Conservation (phyloP, 2,888 invertebrate genomes). For the Drosophila kokeensis region DNA sequence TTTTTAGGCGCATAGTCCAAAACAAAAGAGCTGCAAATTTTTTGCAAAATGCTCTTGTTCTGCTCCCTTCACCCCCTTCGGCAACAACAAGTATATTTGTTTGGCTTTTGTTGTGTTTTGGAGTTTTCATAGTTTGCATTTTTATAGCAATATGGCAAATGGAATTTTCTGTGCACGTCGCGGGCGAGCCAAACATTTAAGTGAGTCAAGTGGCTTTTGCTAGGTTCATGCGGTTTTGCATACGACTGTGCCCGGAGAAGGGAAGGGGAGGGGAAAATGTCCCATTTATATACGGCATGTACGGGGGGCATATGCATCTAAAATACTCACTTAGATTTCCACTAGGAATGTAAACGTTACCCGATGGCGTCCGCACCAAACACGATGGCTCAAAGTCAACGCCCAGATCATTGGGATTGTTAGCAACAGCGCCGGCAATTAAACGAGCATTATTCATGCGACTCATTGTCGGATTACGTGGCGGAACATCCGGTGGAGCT, state of each 20-base stretch:
- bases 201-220: slow-evolving; percentile 71
- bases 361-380: slow-evolving; percentile 95
- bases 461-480: slow-evolving; percentile 95
- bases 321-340: slow-evolving; percentile 88
- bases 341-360: slow-evolving; percentile 97
- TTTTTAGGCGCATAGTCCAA: slow-evolving; percentile 69
- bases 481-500: slow-evolving; percentile 95
- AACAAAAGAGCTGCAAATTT: slow-evolving; percentile 73
- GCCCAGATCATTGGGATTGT: slow-evolving; percentile 90
- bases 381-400: slow-evolving; percentile 95
- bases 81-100: slow-evolving; percentile 2
- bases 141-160: slow-evolving; percentile 76
- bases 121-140: slow-evolving; percentile 55
- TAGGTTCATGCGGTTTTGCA: slow-evolving; percentile 62
- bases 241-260: slow-evolving; percentile 26
- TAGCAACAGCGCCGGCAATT: slow-evolving; percentile 88
- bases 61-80: neutral
- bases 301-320: slow-evolving; percentile 15
- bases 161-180: slow-evolving; percentile 59
- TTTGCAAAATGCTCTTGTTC: slow-evolving; percentile 57
- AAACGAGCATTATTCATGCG: slow-evolving; percentile 95
- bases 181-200: slow-evolving; percentile 66
- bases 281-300: slow-evolving; percentile 13
- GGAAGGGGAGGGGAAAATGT: neutral
- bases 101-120: slow-evolving; percentile 19